Conservation (phyloP, 2,888 invertebrate species). For the Schizotus pectinicornis region DNA sequence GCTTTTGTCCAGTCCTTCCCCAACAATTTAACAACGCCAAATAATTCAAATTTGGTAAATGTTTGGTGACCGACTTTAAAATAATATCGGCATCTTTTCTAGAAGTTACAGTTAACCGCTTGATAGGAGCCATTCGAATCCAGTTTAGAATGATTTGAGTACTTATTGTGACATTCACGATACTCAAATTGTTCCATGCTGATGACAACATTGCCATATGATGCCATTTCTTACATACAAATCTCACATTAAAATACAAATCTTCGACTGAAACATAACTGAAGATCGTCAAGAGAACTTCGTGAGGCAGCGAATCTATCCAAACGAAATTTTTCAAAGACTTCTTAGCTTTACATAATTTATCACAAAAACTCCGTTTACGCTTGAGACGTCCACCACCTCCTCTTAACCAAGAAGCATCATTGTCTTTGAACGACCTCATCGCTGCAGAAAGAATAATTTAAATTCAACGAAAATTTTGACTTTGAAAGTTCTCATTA, state of each 20-base stretch:
- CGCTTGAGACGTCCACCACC: conserved; percentile 1
- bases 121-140: conserved; percentile 18
- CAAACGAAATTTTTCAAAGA: conserved; percentile 10
- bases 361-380: background rate
- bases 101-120: conserved; percentile 6
- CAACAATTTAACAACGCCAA: conserved; percentile 22
- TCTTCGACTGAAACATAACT: conserved; percentile 11
- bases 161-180: background rate
- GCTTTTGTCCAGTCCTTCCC: conserved; percentile 3
- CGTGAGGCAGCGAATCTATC: conserved; percentile 13
- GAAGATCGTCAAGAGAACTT: conserved; percentile 17
- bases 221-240: conserved; percentile 16
- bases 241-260: conserved; percentile 20
- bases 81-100: conserved; percentile 17
- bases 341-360: conserved; percentile 3
- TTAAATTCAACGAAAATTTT: no score
- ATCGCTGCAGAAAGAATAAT: no score
- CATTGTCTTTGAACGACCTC: no score
- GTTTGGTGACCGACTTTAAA: conserved; percentile 3
- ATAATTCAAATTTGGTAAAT: conserved; percentile 4
- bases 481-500: no score
- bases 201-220: conserved; percentile 17
- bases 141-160: conserved; percentile 9
- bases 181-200: conserved; percentile 8
- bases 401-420: no score